Percentiles rank a stretch among this genome's conserved stretches.
phyloP scores from a whole-genome alignment of 2,113 vertebrate species.

The Steatornis caripensis region DNA sequence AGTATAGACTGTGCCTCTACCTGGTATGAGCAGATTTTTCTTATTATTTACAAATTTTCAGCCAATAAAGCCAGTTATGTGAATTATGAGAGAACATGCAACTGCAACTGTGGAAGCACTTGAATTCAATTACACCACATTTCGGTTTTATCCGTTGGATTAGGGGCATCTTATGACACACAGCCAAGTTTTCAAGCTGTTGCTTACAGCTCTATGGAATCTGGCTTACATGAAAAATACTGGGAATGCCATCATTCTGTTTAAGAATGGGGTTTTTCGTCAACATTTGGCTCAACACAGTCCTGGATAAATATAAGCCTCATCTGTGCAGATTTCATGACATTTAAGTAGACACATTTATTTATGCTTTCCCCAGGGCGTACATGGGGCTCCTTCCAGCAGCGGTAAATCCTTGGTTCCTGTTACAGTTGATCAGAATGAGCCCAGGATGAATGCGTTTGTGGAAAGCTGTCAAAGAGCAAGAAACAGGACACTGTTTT shows the following conservation, averaged over 20 bases:
- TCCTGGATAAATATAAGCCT: background rate
- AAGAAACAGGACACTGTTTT: background rate
- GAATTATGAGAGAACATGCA: background rate
- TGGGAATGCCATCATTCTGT: background rate
- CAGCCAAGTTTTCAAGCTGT: conserved; percentile 19
- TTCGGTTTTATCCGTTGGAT: conserved; percentile 15
- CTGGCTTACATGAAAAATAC: background rate
- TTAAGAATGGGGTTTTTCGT: background rate
- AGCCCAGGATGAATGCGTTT: background rate
- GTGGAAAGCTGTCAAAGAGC: background rate
- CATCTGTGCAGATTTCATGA: background rate
- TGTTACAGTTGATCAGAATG: background rate
- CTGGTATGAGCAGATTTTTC: background rate
- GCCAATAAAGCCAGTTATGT: background rate
- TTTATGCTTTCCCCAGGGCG: background rate
- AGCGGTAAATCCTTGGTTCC: background rate
- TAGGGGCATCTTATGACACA: background rate
- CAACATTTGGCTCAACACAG: background rate
- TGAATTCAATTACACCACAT: background rate
- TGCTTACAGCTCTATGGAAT: background rate
- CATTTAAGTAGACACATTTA: background rate
- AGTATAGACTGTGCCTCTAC: background rate
- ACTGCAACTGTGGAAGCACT: background rate
- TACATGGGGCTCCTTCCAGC: background rate
- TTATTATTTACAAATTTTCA: background rate